A percentile compares a stretch with the other conserved stretches of the same genome.
Conservation (phyloP, 64 coral and sea anemone species). For the Montipora sp. region DNA sequence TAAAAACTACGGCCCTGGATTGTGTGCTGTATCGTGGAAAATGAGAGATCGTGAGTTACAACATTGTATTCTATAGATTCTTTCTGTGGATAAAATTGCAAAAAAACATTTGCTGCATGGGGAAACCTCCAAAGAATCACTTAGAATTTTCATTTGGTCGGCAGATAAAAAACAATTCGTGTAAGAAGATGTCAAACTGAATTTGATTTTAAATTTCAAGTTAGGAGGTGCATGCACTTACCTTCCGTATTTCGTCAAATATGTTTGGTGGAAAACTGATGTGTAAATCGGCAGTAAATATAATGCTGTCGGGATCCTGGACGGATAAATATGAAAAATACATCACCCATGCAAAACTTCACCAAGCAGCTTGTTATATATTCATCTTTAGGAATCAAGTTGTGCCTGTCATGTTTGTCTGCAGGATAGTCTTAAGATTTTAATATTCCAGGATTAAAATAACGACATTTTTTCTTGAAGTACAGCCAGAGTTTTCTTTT, state of each 20-base stretch:
- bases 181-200: background rate
- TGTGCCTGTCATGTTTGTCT: no score
- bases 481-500: no score
- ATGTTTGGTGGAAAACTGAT: conserved; percentile 48
- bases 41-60: background rate
- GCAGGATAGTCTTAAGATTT: no score
- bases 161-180: no score
- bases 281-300: conserved; percentile 73
- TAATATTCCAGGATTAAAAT: no score
- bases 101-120: no score
- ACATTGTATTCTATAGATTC: no score
- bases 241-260: conserved; percentile 73
- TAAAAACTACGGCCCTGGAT: conserved; percentile 37
- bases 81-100: background rate
- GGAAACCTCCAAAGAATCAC: no score
- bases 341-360: no score
- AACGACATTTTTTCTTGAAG: no score
- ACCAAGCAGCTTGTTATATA: background rate
- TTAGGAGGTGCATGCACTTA: background rate
- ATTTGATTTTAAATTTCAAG: background rate
- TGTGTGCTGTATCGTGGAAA: conserved; percentile 1
- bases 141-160: no score
- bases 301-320: conserved; percentile 73
- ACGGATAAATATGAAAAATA: background rate
- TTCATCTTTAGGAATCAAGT: no score